Evolutionary conservation across 2,888 invertebrate genomes (phyloP), one percentile per base, ranked within the genome.

Genomic region (Drosophila setosimentum): DNA sequence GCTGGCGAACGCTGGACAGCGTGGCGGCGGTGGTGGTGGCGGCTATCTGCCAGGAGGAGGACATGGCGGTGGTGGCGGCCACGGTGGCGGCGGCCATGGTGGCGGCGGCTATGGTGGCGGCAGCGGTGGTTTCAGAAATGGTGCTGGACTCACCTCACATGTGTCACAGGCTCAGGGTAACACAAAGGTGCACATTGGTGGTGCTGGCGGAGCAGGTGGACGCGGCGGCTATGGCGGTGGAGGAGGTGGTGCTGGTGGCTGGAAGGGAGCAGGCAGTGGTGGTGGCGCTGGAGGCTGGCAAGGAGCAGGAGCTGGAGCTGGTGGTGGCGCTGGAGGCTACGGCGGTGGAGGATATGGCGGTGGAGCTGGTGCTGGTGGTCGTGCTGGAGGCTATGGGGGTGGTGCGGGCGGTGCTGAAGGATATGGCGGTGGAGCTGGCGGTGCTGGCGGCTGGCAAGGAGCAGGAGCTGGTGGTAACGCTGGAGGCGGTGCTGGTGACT

Each of bases 111-210:
- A 16, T 16, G 37, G 37, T 37, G 37, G 45, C 21, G 42, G 42
- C 13, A 3, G 13, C 3, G 74, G 83, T n/a, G 82, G 83, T 32
- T 50, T 65, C 48, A 70, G 77, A 24, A 84, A 72, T 48, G 88
- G 89, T 11, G 87, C 85, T 27, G 80, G 90, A 21, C 83, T 85
- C 30, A 40, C 61, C 37, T 85, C 85, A 16, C 89, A 85, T 65
- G 87, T 89, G 10, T 87, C 87, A 18, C 87, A 87, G 53, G 32
- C 62, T 35, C 72, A 80, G 30, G 84, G 84, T 65, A 84, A 78
- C 35, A 83, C 83, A 2, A 82, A 78, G 68, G 87, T 80, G n/a
- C 87, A 87, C 13, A 84, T 84, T 55, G 83, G 45, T 24, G 16
- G 45, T 16, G 8, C 24, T 37, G 68, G 53, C 11, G 62, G 59